Evolutionary conservation across 1,140 invertebrate genomes (phyloP), one percentile per base, ranked within the genome.

Genomic region (Drosophila ogumai): DNA sequence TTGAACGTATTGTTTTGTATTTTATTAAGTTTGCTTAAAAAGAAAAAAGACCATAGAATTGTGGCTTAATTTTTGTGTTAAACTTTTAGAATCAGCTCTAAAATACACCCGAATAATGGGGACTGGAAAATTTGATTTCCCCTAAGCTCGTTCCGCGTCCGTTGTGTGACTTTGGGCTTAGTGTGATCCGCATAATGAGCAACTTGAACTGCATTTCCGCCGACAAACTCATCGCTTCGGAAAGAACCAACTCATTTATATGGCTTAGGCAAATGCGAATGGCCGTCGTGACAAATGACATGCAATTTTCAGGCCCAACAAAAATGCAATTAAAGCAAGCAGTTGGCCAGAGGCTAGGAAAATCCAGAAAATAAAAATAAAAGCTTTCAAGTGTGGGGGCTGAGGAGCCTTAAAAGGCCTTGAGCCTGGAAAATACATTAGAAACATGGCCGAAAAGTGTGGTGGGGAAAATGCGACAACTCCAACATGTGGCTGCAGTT

Each of bases 271-370:
- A 67, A 90, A 88, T 81, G 80, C 73, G 76, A 71, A 81, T 81
- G 73, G 68, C 44, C 56, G 60, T 71, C 61, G 55, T 84, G 80
- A 88, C 84, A 88, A 84, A 87, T 87, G 84, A 90, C 85, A 82
- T 81, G 85, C 80, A 90, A 90, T 87, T 87, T 87, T 74, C 56
- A 54, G 63, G 61, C 84, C 68, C 80, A 82, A 79, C 68, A 81
- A 80, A 79, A 87, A 87, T 87, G 84, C 84, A 87, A 87, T 87
- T 87, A 87, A 87, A 77, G 61, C 60, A 43, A 80, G 74, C 69
- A 79, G 82, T 75, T 78, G 46, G 56, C 61, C 54, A 19, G 28
- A 4, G 73, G 17, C 63, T 49, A 49, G 57, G 74, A 38, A 57
- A 44, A 25, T 43, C 25, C 15, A n/a, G 34, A 57, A 54, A 61